Evolutionary conservation across 2,797 vertebrate species (phyloP).

Genomic region (Coregonus suidteri): DNA sequence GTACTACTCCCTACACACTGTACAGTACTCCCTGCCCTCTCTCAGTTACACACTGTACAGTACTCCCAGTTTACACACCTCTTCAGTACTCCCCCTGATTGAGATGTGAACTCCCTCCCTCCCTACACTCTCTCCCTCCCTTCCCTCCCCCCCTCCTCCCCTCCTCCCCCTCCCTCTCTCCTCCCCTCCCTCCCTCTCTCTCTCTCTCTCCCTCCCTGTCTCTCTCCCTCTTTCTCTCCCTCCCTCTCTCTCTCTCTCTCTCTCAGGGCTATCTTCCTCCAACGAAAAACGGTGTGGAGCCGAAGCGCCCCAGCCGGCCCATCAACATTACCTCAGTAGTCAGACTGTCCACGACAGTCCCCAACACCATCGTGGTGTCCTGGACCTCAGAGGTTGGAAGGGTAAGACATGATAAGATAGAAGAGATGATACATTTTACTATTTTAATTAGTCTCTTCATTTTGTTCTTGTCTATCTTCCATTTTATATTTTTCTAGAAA

Average conservation of each 20-base stretch:
- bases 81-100: no score
- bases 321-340: constrained; percentile 99
- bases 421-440: not conserved
- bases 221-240: constrained; percentile 14
- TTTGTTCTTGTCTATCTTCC: no score
- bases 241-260: constrained; percentile 12
- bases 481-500: no score
- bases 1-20: no score
- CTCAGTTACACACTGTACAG: no score
- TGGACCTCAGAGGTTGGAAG: constrained; percentile 98
- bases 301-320: constrained; percentile 97
- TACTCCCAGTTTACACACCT: no score
- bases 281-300: constrained; percentile 99
- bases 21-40: no score
- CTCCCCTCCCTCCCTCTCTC: no score
- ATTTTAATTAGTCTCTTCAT: not conserved
- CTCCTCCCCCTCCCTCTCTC: not conserved
- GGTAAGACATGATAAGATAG: constrained; percentile 70
- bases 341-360: constrained; percentile 93
- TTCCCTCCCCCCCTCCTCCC: not conserved
- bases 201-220: not conserved
- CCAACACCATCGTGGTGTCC: constrained; percentile 97
- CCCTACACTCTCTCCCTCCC: not conserved
- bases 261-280: constrained; percentile 96
- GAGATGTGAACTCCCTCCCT: no score